These are phyloP conservation scores for Drosophila fuyamai DNA, from an alignment of 1,140 invertebrate genomes.

Conservation along the genomic window DNA sequence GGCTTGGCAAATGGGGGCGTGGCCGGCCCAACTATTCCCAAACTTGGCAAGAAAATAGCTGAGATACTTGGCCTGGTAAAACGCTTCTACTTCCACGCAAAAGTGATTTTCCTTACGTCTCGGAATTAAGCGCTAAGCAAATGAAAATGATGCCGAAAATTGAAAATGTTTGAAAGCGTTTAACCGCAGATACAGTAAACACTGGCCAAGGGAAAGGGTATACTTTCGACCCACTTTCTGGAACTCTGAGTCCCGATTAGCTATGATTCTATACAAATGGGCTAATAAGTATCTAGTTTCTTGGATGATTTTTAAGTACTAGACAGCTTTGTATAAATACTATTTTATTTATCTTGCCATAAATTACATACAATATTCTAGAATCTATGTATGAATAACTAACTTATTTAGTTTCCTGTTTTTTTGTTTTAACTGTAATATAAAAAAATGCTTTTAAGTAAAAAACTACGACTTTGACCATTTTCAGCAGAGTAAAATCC, in stretches of 20 bases:
- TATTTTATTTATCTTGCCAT: too few species aligned
- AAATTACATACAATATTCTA: too few species aligned
- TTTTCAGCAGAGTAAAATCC: slow-evolving; percentile 6
- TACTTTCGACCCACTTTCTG: neutral
- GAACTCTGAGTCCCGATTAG: neutral
- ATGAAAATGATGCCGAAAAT: slow-evolving; percentile 9
- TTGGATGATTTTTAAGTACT: too few species aligned
- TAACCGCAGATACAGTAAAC: slow-evolving; percentile 4
- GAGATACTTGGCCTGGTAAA: slow-evolving; percentile 23
- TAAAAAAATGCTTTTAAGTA: neutral
- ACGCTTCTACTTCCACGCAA: neutral
- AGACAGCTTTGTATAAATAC: too few species aligned
- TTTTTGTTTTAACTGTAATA: too few species aligned
- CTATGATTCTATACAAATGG: too few species aligned
- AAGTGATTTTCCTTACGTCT: neutral
- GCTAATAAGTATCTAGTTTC: too few species aligned
- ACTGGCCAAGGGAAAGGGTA: neutral
- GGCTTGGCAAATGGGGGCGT: neutral
- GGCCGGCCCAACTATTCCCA: slow-evolving; percentile 37
- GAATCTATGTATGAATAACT: too few species aligned
- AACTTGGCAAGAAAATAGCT: slow-evolving; percentile 30
- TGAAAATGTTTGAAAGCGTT: neutral
- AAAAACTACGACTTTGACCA: neutral
- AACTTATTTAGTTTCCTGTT: too few species aligned
- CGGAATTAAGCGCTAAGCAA: slow-evolving; percentile 11